Base-by-base conservation (phyloP, 2,113 vertebrate genomes). In the Thalassoma bifasciatum region DNA sequence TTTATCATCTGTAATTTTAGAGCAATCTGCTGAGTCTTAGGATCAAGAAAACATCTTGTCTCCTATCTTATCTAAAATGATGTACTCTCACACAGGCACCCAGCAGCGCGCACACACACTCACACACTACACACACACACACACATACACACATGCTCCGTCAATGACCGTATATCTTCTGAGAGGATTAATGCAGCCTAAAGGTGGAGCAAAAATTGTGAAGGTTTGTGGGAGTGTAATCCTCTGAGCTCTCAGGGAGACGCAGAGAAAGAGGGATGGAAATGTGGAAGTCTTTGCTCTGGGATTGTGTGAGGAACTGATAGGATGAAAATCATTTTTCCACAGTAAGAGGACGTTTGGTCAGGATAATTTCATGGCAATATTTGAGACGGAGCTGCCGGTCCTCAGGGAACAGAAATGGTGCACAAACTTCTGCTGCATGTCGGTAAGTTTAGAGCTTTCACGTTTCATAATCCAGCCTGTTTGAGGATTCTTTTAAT, bases 201-300 rank as follows among this genome's bases (percentile, higher is more conserved):
- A 89, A 89, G 88, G 88, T 90, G 87, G 85, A 77, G 83, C 63
- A 81, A 61, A 84, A 72, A 79, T 50, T 64, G 78, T 73, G 85
- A 84, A 88, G 80, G 85, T 86, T 83, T 66, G 75, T 70, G 65
- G 38, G 66, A 60, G 37, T 58, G 50, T 89, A 92, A 92, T 92
- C 89, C 86, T 80, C 44, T 79, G 70, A 85, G 67, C 83, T 75
- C 40, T 44, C 53, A 1, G 73, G 65, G 44, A 83, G n/a, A 59
- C 62, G 56, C 23, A 68, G 60, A 16, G 56, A 46, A 52, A 52
- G 46, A 49, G 50, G 38, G 74, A 81, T 36, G 56, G 30, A 61
- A 19, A 76, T 46, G 82, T 30, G 2, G 8, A 65, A 66, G 26
- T 52, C 52, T 71, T 51, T 52, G 46, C 58, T 58, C 8, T 42